phyloP scores from a whole-genome alignment of 2,797 vertebrate species.

The Ciconia nigra region DNA sequence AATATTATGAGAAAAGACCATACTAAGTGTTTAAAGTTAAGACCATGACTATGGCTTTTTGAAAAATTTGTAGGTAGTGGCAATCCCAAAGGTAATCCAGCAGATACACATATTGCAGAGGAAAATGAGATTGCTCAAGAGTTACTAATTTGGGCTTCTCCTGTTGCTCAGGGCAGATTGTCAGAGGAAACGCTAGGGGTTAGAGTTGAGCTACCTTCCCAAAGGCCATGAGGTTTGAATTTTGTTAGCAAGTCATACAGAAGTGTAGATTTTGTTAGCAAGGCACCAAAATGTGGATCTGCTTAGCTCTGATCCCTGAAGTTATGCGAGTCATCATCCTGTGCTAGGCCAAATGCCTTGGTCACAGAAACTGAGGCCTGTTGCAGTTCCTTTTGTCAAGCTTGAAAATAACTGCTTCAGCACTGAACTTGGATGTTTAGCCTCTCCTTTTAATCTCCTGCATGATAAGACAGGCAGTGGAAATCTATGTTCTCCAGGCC shows the following conservation, averaged over 20 bases:
- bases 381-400: not conserved
- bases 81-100: not conserved
- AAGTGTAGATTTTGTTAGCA: not conserved
- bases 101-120: not conserved
- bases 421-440: not conserved
- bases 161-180: not conserved
- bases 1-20: not conserved
- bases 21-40: not conserved
- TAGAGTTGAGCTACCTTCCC: not conserved
- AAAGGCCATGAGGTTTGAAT: not conserved
- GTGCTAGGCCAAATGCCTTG: not conserved
- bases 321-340: not conserved
- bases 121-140: not conserved
- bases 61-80: not conserved
- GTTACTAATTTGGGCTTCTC: not conserved
- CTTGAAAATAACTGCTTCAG: not conserved
- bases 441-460: not conserved
- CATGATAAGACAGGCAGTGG: not conserved
- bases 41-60: not conserved
- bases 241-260: not conserved
- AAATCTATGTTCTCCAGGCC: not conserved
- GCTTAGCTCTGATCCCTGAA: not conserved
- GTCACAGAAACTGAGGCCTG: not conserved
- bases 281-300: not conserved
- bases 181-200: not conserved